Evolutionary conservation across 2,113 vertebrate genomes (phyloP), one percentile per base, ranked within the genome.

Genomic region (Ploceus nigricollis): DNA sequence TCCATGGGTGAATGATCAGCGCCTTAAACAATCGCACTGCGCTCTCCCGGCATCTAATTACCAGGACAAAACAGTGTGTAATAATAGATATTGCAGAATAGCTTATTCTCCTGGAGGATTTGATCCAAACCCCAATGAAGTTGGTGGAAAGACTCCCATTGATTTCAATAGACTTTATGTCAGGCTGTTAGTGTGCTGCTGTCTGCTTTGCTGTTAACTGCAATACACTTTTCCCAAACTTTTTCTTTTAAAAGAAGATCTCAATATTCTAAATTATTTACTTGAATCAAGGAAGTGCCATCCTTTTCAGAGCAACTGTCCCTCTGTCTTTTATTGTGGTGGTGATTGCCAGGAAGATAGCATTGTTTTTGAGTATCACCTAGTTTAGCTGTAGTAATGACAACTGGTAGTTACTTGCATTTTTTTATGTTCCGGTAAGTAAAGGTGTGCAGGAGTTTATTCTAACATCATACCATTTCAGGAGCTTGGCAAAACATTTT

Each of bases 1-100:
- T 96, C 96, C 93, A 96, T 90, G 93, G 96, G 93, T 96, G 96
- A 97, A 31, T 81, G 96, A 94, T 90, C 90, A 95, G 93, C 77
- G 77, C 88, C 48, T 92, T 90, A 90, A 90, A 96, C 93, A 96
- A 93, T 96, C 2, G 2, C 37, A 2, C 48, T 75, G 76, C 0
- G 5, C 90, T 95, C 90, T 92, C 51, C 85, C 80, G 0, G 92
- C 93, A 95, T 96, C 96, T 96, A 93, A 96, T 97, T 96, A 96
- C 80, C 92, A 89, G 90, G 72, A 96, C 96, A 97, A 97, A 97
- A 96, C 82, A 4, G 54, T 89, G 92, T 0, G 3, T 84, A 54
- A 94, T 94, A 96, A 96, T 97, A 61, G 94, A 83, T 95, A 92
- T 94, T 72, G 82, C 90, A 96, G 88, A 96, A 96, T 92, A 61